Base-by-base conservation (phyloP, 2,888 invertebrate genomes). In the Anthrax anthrax region DNA sequence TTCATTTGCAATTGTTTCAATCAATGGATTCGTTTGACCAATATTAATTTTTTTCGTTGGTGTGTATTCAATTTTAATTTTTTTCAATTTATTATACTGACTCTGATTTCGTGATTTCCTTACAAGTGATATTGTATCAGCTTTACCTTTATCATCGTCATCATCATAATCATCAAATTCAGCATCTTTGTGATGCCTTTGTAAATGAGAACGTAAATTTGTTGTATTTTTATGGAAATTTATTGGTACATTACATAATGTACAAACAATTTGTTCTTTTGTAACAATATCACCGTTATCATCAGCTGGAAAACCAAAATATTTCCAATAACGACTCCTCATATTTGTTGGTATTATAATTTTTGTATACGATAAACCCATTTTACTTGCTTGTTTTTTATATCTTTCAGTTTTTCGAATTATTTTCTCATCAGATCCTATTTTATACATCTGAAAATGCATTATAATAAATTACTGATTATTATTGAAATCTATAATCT, bases 131-230 rank as follows among this genome's bases (percentile, higher is more conserved):
- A 12, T 4, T 32, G 13, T 32, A 12, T 9, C 3, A 1, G 29
- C 8, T 32, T 12, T 1, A 12, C 3, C 1, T 32, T 9, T 3
- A 10, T 10, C 3, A 32, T 32, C 9, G 3, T 32, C 29, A 12
- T 32, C 29, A 12, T 32, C 29, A 32, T 12, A 3, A 32, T 12
- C 12, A 12, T 12, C 9, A 12, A 12, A 32, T 12, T 12, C 12
- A 4, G 29, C 43, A 8, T 57, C 58, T 44, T 66, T 66, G 52
- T 65, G 65, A 0, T 60, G 59, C 50, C 65, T 63, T 52, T 63
- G 62, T 43, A 65, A 52, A 53, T 65, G 65, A 2, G 64, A 63
- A 1, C 65, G 60, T 39, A 53, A 36, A 47, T 53, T 53, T 18
- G 53, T 47, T 38, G 53, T 53, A 23, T 53, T 53, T 29, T 49